Conservation (phyloP, 2,888 invertebrate species). For the Eudasyphora cyanicolor region DNA sequence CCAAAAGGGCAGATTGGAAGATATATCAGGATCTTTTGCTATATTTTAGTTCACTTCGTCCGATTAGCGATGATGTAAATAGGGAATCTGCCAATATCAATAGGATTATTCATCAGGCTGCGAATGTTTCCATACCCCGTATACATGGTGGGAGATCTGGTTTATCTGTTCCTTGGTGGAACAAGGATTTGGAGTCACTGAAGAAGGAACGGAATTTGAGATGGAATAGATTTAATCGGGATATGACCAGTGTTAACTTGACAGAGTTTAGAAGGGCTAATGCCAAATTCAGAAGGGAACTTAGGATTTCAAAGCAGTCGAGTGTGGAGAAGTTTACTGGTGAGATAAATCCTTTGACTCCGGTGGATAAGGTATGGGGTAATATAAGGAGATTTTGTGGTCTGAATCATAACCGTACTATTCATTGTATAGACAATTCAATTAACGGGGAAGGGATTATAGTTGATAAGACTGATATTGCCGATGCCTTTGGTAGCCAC, state of each 20-base stretch:
- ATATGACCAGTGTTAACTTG: constrained; percentile 24
- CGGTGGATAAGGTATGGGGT: constrained; percentile 9
- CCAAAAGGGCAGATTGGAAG: not conserved
- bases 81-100: constrained; percentile 44
- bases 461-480: not conserved
- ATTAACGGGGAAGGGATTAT: not conserved
- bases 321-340: constrained; percentile 6
- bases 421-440: not conserved
- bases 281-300: constrained; percentile 14
- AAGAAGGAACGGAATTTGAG: constrained; percentile 1
- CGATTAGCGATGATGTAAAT: constrained; percentile 35
- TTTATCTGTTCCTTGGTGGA: constrained; percentile 34
- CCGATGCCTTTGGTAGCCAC: not conserved
- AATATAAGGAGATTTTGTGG: constrained; percentile 23
- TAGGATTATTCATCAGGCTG: constrained; percentile 30
- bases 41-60: not conserved
- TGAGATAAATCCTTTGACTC: constrained; percentile 7
- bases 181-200: constrained; percentile 1
- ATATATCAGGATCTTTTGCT: not conserved
- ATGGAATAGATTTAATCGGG: constrained; percentile 30
- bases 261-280: constrained; percentile 3
- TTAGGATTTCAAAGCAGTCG: not conserved
- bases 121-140: constrained; percentile 18
- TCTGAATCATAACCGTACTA: not conserved
- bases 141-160: not conserved